phyloP scores from a whole-genome alignment of 2,113 vertebrate genomes.

The Paramormyrops kingsleyae region DNA sequence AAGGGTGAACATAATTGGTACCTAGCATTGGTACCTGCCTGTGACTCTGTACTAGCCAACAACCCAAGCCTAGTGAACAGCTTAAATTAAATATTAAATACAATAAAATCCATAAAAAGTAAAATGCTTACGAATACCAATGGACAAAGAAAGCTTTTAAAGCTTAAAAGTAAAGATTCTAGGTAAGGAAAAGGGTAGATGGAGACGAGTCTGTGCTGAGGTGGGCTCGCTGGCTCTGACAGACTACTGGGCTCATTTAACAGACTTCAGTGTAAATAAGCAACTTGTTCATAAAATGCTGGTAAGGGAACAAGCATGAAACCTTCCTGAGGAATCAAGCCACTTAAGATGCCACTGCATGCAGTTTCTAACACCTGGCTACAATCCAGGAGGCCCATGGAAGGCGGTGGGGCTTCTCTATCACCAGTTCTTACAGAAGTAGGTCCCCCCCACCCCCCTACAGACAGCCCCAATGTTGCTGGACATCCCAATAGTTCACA shows the following conservation, averaged over 20 bases:
- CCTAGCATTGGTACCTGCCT: not conserved
- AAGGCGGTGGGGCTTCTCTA: not conserved
- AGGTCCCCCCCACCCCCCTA: not conserved
- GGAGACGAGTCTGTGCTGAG: not conserved
- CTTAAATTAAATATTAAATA: not conserved
- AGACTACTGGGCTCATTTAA: not conserved
- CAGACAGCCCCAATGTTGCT: not conserved
- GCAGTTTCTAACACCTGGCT: not conserved
- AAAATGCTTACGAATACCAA: not conserved
- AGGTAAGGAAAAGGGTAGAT: not conserved
- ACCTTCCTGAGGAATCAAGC: no score
- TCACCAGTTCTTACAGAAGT: not conserved
- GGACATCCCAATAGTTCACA: not conserved
- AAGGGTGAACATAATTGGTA: not conserved
- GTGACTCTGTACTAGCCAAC: not conserved
- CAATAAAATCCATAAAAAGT: not conserved
- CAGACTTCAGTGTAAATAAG: not conserved
- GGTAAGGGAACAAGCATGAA: not conserved
- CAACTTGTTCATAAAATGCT: not conserved
- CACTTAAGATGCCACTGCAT: not conserved
- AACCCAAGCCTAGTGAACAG: not conserved
- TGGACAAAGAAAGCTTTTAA: not conserved
- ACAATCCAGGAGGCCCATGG: not conserved
- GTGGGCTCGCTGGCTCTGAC: not conserved
- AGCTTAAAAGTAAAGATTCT: not conserved